Evolutionary conservation across 2,888 invertebrate genomes (phyloP), one percentile per base, ranked within the genome.

Genomic region (Tuberolachnus salignus): DNA sequence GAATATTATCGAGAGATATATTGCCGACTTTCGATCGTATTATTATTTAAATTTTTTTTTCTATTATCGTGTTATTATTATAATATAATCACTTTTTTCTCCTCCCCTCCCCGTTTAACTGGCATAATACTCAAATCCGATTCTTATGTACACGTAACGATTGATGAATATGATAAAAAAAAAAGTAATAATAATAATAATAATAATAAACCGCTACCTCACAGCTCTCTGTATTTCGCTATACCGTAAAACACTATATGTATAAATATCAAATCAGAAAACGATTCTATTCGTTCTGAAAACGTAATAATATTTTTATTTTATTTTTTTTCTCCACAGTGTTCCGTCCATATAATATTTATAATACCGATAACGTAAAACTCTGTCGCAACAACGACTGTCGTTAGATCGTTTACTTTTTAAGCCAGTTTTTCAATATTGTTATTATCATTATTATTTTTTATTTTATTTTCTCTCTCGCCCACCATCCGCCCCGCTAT

Each of bases 291-390:
- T 34, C 34, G 6, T 34, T 34, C 6, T 34, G 3, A 34, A 4
- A 34, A 34, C 3, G 34, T n/a, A n/a, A n/a, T n/a, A n/a, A n/a
- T n/a, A n/a, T n/a, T n/a, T n/a, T n/a, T n/a, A n/a, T 34, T 34
- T 34, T 34, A 4, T 34, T 34, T 34, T 34, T 34, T 34, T 34
- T 34, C 49, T 59, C 49, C 26, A 59, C 59, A 26, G 59, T 26
- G 59, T 72, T 72, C 72, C 72, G 72, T 73, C 72, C 72, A 63
- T 63, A 63, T 49, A 14, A 34, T 16, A 4, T 11, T 69, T 69
- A 70, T 42, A 69, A 16, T 16, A 51, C n/a, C n/a, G n/a, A 51
- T 51, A 8, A 51, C 2, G 16, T n/a, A 59, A n/a, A 34, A 34
- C 34, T 34, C 6, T 6, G 34, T 34, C 34, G 34, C 34, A 34